These are phyloP conservation scores for Brachionus angularis DNA, from an alignment of 1,140 invertebrate genomes.

Conservation along the genomic window DNA sequence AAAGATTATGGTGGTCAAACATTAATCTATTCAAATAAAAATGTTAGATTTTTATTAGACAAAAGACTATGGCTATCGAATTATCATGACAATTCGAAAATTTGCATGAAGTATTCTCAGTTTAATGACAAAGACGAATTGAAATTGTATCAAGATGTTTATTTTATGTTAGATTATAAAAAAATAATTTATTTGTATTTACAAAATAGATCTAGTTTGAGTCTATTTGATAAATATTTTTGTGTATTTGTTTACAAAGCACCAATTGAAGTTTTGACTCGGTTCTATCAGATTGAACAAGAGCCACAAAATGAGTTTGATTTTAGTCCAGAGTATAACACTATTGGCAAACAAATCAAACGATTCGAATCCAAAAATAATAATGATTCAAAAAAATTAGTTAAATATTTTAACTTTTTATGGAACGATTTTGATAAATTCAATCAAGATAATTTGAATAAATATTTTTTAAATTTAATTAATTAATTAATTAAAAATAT, in stretches of 20 bases:
- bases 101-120: constrained; percentile 41
- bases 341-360: constrained; percentile 17
- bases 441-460: constrained; percentile 22
- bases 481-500: constrained; percentile 19
- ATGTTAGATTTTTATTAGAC: constrained; percentile 22
- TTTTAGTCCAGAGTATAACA: constrained; percentile 8
- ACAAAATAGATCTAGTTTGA: not conserved
- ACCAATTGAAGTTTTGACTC: not conserved
- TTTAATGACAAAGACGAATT: constrained; percentile 25
- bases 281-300: not conserved
- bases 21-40: constrained; percentile 2
- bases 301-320: not conserved
- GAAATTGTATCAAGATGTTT: constrained; percentile 12
- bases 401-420: constrained; percentile 22
- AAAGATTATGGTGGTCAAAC: not conserved
- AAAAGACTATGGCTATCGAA: constrained; percentile 11
- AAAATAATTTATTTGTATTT: not conserved
- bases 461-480: constrained; percentile 1
- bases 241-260: constrained; percentile 28
- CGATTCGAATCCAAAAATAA: not conserved
- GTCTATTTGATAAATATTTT: constrained; percentile 1
- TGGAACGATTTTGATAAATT: not conserved
- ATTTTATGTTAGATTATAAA: not conserved
- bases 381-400: not conserved
- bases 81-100: constrained; percentile 34